These are phyloP conservation scores for Lampropteryx suffumata DNA, from an alignment of 2,888 invertebrate species.

Conservation along the genomic window DNA sequence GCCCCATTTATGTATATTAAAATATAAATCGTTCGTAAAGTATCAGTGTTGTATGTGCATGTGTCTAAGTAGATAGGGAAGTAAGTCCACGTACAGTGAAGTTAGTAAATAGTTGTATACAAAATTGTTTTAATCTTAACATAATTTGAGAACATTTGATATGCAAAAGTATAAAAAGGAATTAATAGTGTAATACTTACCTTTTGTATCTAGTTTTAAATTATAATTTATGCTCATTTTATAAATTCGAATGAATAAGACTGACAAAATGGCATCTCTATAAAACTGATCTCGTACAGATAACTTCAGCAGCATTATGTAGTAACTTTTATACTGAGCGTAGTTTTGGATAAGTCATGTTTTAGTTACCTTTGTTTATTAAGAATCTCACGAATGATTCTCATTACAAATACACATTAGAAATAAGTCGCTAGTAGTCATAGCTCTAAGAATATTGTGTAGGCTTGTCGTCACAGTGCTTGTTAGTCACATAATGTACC, in stretches of 20 bases:
- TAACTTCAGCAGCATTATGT: constrained; percentile 21
- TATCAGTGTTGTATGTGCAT: constrained; percentile 38
- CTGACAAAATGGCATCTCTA: constrained; percentile 36
- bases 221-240: constrained; percentile 9
- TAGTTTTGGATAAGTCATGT: constrained; percentile 5
- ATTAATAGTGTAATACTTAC: constrained; percentile 4
- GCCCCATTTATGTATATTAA: constrained; percentile 36
- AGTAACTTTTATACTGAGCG: not conserved
- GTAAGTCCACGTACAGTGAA: not conserved
- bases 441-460: constrained; percentile 29
- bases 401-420: constrained; percentile 24
- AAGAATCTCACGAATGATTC: constrained; percentile 28
- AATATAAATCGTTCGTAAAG: constrained; percentile 36
- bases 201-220: constrained; percentile 19
- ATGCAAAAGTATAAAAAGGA: constrained; percentile 20
- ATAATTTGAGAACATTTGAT: constrained; percentile 10
- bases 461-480: constrained; percentile 29
- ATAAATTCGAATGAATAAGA: constrained; percentile 32
- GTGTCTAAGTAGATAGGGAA: constrained; percentile 34
- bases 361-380: constrained; percentile 42
- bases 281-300: constrained; percentile 36
- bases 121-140: constrained; percentile 10
- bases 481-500: constrained; percentile 26
- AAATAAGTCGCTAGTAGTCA: constrained; percentile 30
- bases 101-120: constrained; percentile 3